phyloP scores from a whole-genome alignment of 2,797 vertebrate species.

The Paguma larvata region DNA sequence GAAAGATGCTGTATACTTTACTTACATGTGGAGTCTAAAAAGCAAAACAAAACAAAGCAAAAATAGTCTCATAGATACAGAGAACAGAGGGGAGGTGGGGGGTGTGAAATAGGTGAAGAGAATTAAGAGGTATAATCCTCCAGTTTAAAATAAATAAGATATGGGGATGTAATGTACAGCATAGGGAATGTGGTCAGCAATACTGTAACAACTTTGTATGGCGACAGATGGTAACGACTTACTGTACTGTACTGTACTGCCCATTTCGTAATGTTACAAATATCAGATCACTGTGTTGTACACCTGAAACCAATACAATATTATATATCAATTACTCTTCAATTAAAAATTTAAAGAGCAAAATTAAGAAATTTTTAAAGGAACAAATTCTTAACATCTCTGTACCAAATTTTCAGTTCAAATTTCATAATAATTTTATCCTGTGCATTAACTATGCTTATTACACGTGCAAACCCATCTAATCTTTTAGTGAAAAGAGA shows the following conservation, averaged over 20 bases:
- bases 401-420: constrained; percentile 63
- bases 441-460: constrained; percentile 61
- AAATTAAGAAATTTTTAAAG: not conserved
- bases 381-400: constrained; percentile 59
- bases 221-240: not conserved
- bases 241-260: not conserved
- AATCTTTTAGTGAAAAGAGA: constrained; percentile 65
- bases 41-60: not conserved
- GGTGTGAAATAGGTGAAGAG: not conserved
- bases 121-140: not conserved
- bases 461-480: constrained; percentile 36
- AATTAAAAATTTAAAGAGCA: not conserved
- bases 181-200: not conserved
- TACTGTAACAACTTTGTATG: not conserved
- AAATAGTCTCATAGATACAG: not conserved
- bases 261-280: not conserved
- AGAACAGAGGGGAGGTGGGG: not conserved
- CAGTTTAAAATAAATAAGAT: not conserved
- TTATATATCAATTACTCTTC: not conserved
- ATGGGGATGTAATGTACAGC: not conserved
- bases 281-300: not conserved
- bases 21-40: not conserved
- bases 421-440: constrained; percentile 59
- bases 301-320: not conserved
- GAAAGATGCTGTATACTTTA: not conserved